phyloP scores from a whole-genome alignment of 2,888 invertebrate genomes.

The Calameuta filiformis region DNA sequence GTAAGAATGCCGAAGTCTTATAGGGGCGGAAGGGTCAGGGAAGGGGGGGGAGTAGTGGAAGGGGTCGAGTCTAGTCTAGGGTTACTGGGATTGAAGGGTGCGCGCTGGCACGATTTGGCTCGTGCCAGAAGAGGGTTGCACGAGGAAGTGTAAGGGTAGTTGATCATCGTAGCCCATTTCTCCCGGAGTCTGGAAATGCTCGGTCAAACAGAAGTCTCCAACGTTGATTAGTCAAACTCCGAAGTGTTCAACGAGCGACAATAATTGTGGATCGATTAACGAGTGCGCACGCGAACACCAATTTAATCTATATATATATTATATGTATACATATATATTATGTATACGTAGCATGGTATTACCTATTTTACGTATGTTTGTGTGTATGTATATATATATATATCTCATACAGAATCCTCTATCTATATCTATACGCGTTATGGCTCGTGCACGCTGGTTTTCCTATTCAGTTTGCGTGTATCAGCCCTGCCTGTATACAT shows the following conservation, averaged over 20 bases:
- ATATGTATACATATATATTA: not conserved
- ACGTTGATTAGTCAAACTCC: not conserved
- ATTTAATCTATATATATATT: not conserved
- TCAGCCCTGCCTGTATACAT: not conserved
- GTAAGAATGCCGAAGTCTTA: not conserved
- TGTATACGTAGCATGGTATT: not conserved
- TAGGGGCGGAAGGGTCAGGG: not conserved
- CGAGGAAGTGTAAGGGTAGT: not conserved
- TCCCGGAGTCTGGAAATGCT: not conserved
- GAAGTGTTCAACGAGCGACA: not conserved
- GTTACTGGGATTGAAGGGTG: not conserved
- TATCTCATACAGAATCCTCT: not conserved
- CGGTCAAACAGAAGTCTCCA: not conserved
- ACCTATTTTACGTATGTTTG: not conserved
- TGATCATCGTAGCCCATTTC: not conserved
- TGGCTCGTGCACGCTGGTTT: not conserved
- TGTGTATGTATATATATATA: not conserved
- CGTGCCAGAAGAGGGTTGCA: not conserved
- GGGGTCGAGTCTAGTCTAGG: not conserved
- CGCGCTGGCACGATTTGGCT: not conserved
- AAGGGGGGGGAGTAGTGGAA: fast-evolving
- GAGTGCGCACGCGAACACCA: not conserved
- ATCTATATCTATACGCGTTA: not conserved
- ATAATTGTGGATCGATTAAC: not conserved
- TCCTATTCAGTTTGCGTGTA: not conserved